Evolutionary conservation across 2,113 vertebrate species (phyloP), one percentile per base, ranked within the genome.

Genomic region (Gnathonemus echidnorhynchus): DNA sequence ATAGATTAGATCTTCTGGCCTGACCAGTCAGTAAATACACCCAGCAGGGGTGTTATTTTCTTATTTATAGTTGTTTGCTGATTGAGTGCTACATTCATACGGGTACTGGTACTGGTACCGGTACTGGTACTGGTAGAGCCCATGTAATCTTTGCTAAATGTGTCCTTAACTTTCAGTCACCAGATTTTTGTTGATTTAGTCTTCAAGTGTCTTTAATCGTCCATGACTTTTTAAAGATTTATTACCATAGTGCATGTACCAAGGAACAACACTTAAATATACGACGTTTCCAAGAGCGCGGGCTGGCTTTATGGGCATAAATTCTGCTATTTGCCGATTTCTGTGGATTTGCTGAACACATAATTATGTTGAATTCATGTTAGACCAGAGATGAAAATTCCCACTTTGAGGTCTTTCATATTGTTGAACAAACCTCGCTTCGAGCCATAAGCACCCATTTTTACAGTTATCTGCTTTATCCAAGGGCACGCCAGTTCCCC

Each of bases 21-120:
- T 49, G 8, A 42, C 53, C 42, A 62, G 80, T 89, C 87, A 90
- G 88, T 90, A 91, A 87, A 74, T 87, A 89, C 83, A 89, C 83
- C 90, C 90, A 88, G 88, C 62, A n/a, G 19, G 50, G 42, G 62
- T 74, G 31, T 58, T 80, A 84, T 56, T 50, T 80, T 24, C 70
- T 39, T 70, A 49, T 35, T 39, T 31, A 62, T 10, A 62, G 80
- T 52, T 90, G 88, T 83, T 87, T 39, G 86, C 58, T 87, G 45
- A 15, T 85, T 39, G 56, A 58, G 70, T 21, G 45, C 19, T 48
- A n/a, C 24, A 17, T 58, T 90, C 31, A 85, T 53, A 53, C 48
- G 49, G 80, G 24, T 27, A 46, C 48, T 24, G 77, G 21, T n/a
- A 45, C 48, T 11, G 49, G 10, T 49, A 11, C 48, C 3, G 48